Percentiles rank a stretch among this genome's conserved stretches.
phyloP scores from a whole-genome alignment of 92 coral and sea anemone species.

The Epizoanthus ramosus region DNA sequence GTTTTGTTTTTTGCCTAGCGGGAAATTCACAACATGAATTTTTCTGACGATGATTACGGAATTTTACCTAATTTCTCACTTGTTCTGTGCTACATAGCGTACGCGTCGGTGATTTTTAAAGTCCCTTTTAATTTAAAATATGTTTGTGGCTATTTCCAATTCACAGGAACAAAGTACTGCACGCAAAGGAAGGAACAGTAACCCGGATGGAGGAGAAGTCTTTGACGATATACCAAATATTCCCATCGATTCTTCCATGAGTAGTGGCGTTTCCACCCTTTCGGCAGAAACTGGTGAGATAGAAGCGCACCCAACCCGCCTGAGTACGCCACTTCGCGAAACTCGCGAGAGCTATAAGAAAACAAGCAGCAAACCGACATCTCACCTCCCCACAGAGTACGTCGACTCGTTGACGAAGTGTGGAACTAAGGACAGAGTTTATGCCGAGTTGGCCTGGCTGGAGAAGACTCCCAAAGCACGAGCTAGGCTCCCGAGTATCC shows the following conservation, averaged over 20 bases:
- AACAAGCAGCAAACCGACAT: constrained; percentile 36
- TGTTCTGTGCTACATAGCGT: neutral
- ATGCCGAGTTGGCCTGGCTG: constrained; percentile 65
- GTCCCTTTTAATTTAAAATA: no score
- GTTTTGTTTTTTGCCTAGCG: no score
- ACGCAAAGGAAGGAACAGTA: neutral
- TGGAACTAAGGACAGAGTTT: constrained; percentile 53
- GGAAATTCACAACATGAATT: no score
- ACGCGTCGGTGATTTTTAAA: no score
- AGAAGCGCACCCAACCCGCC: neutral
- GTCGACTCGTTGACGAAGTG: constrained; percentile 38
- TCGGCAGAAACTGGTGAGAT: neutral
- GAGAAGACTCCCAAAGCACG: constrained; percentile 41
- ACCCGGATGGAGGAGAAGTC: neutral
- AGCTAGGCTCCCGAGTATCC: constrained; percentile 16
- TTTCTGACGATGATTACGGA: no score
- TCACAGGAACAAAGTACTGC: neutral
- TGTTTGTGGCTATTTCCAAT: neutral
- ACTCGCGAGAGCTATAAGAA: constrained; percentile 38
- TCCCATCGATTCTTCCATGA: neutral
- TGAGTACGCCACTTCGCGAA: neutral
- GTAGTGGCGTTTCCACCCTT: no score
- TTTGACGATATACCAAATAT: neutral
- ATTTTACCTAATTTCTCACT: no score
- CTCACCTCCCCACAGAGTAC: constrained; percentile 56